A percentile compares a stretch with the other conserved stretches of the same genome.
Conservation (phyloP, 2,888 invertebrate species). For the Subacronicta megacephala region DNA sequence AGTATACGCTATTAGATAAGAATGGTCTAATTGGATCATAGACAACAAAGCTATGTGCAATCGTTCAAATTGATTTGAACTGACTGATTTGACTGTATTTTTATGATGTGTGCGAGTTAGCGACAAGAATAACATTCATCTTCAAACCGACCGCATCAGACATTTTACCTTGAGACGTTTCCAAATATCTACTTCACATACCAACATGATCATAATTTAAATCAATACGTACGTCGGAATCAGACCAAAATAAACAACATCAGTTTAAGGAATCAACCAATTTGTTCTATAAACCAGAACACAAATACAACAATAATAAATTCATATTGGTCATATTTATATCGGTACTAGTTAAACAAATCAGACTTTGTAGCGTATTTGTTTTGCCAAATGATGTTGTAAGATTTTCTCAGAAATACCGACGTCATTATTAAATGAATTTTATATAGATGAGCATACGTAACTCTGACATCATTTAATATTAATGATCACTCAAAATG, state of each 20-base stretch:
- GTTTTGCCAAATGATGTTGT: constrained; percentile 1
- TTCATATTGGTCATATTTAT: constrained; percentile 17
- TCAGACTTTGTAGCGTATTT: constrained; percentile 1
- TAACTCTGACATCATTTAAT: constrained; percentile 1
- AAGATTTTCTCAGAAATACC: background rate
- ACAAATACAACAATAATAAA: constrained; percentile 22
- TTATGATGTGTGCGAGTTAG: too few species aligned
- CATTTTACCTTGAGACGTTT: too few species aligned
- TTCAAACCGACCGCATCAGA: background rate
- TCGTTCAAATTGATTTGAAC: too few species aligned
- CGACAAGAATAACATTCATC: background rate
- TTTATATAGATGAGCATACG: background rate
- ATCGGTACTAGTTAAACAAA: background rate
- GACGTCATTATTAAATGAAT: too few species aligned
- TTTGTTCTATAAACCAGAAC: background rate
- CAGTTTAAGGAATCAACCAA: background rate
- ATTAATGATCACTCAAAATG: background rate
- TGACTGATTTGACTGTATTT: too few species aligned
- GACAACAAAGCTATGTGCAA: too few species aligned
- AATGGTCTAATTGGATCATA: too few species aligned
- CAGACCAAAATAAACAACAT: constrained; percentile 2
- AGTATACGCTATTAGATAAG: too few species aligned
- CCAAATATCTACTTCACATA: background rate
- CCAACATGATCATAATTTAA: constrained; percentile 1
- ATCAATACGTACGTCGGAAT: background rate